phyloP scores from a whole-genome alignment of 2,113 vertebrate species.

The Dolichallabes microphthalmus region DNA sequence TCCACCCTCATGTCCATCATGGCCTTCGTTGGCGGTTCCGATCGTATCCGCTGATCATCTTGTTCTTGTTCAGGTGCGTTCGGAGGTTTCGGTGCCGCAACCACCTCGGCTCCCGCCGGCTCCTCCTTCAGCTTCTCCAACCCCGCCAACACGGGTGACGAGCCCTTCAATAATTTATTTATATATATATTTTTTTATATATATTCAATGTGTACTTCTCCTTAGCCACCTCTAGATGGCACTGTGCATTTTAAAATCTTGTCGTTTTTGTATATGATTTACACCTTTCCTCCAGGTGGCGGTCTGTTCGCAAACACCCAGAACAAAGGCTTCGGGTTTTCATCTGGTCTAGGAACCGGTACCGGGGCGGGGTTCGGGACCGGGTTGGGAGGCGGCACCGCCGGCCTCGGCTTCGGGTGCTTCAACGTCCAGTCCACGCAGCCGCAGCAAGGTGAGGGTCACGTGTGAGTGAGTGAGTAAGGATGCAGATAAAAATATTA shows the following conservation, averaged over 20 bases:
- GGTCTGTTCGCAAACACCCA: slow-evolving; percentile 87
- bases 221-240: slow-evolving; percentile 43
- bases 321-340: slow-evolving; percentile 95
- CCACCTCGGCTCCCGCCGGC: slow-evolving; percentile 75
- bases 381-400: slow-evolving; percentile 76
- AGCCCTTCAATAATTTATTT: background rate
- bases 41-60: background rate
- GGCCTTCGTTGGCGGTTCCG: background rate
- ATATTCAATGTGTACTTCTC: background rate
- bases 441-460: slow-evolving; percentile 69
- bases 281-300: slow-evolving; percentile 27
- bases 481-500: no score
- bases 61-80: slow-evolving; percentile 77
- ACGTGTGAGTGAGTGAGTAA: background rate
- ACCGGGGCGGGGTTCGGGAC: slow-evolving; percentile 82
- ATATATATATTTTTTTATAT: background rate
- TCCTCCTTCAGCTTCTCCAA: slow-evolving; percentile 87
- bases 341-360: slow-evolving; percentile 79
- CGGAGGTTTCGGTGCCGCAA: slow-evolving; percentile 86
- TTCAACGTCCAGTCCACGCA: slow-evolving; percentile 84
- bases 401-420: slow-evolving; percentile 83
- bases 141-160: slow-evolving; percentile 78
- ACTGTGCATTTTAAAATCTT: background rate
- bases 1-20: background rate
- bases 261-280: background rate